Conservation (phyloP, 2,113 vertebrate genomes). For the Ptyas mucosa region DNA sequence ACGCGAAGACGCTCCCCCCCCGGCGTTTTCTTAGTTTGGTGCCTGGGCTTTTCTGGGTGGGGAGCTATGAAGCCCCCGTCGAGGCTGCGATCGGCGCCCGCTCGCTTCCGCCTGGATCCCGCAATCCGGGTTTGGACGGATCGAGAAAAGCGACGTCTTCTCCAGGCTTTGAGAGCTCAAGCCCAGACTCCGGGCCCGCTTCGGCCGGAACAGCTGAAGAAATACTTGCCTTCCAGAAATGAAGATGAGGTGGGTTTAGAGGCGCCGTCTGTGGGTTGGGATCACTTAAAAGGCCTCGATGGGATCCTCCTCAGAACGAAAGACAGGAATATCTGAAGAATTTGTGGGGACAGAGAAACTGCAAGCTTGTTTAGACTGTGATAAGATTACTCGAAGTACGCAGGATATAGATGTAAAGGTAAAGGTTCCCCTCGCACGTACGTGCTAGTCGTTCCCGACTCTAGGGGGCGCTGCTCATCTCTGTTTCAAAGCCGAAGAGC, state of each 20-base stretch:
- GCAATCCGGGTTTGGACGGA: background rate
- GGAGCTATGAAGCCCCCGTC: constrained; percentile 3
- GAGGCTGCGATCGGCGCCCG: background rate
- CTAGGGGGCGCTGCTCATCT: too few species aligned
- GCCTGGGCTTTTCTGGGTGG: background rate
- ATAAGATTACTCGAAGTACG: background rate
- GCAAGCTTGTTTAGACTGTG: background rate
- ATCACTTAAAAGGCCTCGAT: background rate
- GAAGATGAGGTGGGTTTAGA: constrained; percentile 5
- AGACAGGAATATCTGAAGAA: background rate
- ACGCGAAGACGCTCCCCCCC: background rate
- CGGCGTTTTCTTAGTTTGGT: background rate
- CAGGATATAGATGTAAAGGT: background rate
- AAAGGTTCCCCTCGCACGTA: too few species aligned
- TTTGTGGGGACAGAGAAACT: background rate
- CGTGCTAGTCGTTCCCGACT: too few species aligned
- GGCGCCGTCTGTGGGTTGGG: background rate
- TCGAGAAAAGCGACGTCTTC: constrained; percentile 7
- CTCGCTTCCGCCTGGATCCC: background rate
- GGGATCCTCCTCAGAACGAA: background rate
- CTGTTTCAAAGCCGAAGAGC: too few species aligned
- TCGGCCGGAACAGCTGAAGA: constrained; percentile 9
- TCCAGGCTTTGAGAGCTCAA: constrained; percentile 7
- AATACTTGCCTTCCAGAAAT: constrained; percentile 5
- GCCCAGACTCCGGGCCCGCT: background rate